Percentiles rank a stretch among this genome's conserved stretches.
Evolutionary conservation across 2,888 invertebrate genomes (phyloP).

Genomic region (Prionchulus punctatus): DNA sequence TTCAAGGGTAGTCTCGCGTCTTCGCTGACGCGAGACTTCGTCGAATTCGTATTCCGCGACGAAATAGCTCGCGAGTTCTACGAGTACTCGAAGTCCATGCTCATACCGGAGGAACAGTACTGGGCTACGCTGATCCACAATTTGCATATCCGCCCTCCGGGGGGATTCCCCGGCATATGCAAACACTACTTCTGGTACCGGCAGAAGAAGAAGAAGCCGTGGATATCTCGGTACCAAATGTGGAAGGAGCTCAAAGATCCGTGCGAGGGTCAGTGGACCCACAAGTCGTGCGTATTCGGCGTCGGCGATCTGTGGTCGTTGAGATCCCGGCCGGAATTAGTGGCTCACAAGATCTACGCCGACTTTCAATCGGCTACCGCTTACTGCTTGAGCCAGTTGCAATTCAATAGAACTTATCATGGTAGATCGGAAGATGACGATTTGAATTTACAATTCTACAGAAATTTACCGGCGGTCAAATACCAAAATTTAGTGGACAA

Average conservation of each 20-base stretch:
- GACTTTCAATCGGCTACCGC: background rate
- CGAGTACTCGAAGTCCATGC: background rate
- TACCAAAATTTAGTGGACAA: background rate
- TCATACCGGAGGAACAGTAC: constrained; percentile 8
- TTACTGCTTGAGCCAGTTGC: background rate
- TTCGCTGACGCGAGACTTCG: constrained; percentile 1
- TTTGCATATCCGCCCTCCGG: background rate
- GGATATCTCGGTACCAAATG: background rate
- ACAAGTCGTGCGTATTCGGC: constrained; percentile 28
- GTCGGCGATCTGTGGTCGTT: constrained; percentile 26
- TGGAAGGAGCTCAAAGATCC: too few species aligned
- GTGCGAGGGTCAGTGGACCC: background rate
- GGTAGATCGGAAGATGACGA: too few species aligned
- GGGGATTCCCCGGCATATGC: background rate
- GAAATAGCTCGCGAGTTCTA: background rate
- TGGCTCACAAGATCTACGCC: background rate
- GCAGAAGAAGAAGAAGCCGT: background rate
- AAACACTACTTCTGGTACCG: background rate
- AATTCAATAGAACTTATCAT: background rate
- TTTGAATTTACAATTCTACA: background rate
- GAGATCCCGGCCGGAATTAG: background rate
- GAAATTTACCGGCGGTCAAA: background rate
- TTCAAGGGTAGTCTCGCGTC: constrained; percentile 7
- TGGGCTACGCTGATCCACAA: constrained; percentile 7
- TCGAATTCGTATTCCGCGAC: constrained; percentile 2